Evolutionary conservation across 2,113 vertebrate genomes (phyloP), one percentile per base, ranked within the genome.

Genomic region (Ptyas mucosa): DNA sequence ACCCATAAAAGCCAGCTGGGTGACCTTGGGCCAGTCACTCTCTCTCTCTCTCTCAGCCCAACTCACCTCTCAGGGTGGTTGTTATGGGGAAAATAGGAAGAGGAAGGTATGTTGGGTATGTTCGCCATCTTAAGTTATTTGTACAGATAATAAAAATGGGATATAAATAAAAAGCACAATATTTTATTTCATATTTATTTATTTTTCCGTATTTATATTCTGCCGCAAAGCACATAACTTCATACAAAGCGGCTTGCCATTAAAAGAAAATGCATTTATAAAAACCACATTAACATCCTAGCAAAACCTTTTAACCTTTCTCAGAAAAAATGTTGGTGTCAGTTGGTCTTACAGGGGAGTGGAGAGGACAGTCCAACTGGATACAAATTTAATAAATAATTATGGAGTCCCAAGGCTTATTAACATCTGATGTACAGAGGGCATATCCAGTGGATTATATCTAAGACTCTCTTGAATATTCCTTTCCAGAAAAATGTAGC

Each of bases 401-500:
- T 81, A 39, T 21, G 18, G 34, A 54, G 18, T 39, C 58, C 9
- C 20, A 46, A 58, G 20, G 1, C n/a, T n/a, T 29, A 91, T 26
- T n/a, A 75, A 43, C 24, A 87, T 39, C 9, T 54, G 86, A 39
- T 89, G 51, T 18, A 10, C 8, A 87, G 46, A 93, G 61, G 23
- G 3, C 29, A 86, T 11, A 23, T 64, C 57, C 46, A 51, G 46
- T 34, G 49, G 29, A 89, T 90, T 10, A 43, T 53, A 53, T 5
- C 43, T 64, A 61, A 87, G 64, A 89, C 12, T 93, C 46, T 55
- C 53, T 57, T 58, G 53, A 34, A 1, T 54, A 15, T 92, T 92
- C 90, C 85, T 64, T 87, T 95, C 90, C 89, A 95, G 94, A 95
- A 97, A 96, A 96, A 94, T 91, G 85, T 0, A 0, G 93, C 89